Evolutionary conservation across 2,888 invertebrate genomes (phyloP).

Genomic region (Mimachlamys varia): DNA sequence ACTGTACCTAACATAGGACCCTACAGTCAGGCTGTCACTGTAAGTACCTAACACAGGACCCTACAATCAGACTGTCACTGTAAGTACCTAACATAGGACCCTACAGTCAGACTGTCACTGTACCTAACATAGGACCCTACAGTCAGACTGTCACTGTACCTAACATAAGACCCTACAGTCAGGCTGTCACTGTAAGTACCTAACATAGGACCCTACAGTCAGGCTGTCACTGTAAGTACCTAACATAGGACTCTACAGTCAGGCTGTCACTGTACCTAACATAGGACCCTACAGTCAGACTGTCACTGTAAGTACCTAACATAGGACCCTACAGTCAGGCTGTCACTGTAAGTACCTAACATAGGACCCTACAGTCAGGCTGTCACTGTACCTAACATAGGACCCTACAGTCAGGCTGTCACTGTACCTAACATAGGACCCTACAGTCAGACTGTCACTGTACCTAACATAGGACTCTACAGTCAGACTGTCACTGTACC

Average conservation of each 20-base stretch:
- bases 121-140: background rate
- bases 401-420: conserved; percentile 96
- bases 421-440: conserved; percentile 84
- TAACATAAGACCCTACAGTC: conserved; percentile 98
- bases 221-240: conserved; percentile 93
- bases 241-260: conserved; percentile 97
- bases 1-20: background rate
- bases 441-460: conserved; percentile 3
- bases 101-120: conserved; percentile 92
- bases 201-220: conserved; percentile 98
- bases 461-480: too few species aligned
- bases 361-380: conserved; percentile 98
- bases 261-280: conserved; percentile 93
- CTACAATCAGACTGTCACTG: conserved; percentile 94
- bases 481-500: background rate
- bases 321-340: conserved; percentile 98
- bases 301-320: conserved; percentile 91
- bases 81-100: conserved; percentile 96
- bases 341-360: conserved; percentile 92
- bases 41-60: conserved; percentile 88
- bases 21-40: background rate
- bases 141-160: conserved; percentile 82
- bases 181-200: conserved; percentile 93
- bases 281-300: conserved; percentile 98
- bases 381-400: conserved; percentile 94